Evolutionary conservation across 2,888 invertebrate genomes (phyloP).

Genomic region (Elmis aenea): DNA sequence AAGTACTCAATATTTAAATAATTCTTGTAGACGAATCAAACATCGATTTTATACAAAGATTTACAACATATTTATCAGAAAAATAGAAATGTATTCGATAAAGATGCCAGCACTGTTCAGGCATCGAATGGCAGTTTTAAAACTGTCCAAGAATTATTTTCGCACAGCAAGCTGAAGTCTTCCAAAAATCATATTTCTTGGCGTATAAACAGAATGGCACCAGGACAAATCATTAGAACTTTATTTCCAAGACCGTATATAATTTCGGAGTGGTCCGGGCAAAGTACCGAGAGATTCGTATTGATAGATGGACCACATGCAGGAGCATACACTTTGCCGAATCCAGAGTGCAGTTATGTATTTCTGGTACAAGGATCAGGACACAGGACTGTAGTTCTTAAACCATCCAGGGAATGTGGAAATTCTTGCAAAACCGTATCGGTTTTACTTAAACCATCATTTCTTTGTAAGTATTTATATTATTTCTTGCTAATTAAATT

Average conservation of each 20-base stretch:
- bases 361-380: constrained; percentile 71
- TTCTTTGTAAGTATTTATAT: constrained; percentile 64
- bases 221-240: constrained; percentile 65
- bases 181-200: constrained; percentile 47
- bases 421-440: constrained; percentile 67
- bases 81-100: constrained; percentile 57
- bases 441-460: constrained; percentile 63
- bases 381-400: constrained; percentile 63
- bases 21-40: constrained; percentile 57
- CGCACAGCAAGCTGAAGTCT: constrained; percentile 23
- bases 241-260: constrained; percentile 67
- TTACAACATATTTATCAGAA: constrained; percentile 56
- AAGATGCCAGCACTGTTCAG: constrained; percentile 57
- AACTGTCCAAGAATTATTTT: constrained; percentile 27
- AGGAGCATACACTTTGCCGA: constrained; percentile 63
- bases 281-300: constrained; percentile 71
- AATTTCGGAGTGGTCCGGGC: constrained; percentile 60
- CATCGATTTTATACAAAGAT: constrained; percentile 50
- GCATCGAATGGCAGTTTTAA: constrained; percentile 35
- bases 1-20: no score
- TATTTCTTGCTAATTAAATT: constrained; percentile 40
- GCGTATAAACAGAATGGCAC: constrained; percentile 74
- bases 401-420: constrained; percentile 73
- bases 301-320: constrained; percentile 69
- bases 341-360: constrained; percentile 77